These are phyloP conservation scores for Sebastes oblongus DNA, from an alignment of 2,797 vertebrate genomes.

Conservation along the genomic window DNA sequence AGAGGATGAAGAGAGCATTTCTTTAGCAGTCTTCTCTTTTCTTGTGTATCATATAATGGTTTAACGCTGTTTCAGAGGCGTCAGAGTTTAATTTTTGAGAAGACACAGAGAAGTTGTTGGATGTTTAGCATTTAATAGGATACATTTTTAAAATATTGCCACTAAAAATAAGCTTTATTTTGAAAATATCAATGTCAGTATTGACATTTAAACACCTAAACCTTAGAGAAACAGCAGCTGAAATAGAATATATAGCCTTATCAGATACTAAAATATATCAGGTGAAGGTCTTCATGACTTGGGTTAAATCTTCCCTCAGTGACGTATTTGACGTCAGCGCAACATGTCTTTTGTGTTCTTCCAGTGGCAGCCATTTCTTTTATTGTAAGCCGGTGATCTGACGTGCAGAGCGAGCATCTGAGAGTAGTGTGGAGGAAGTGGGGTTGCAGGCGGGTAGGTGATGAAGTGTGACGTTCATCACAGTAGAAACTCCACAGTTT, in stretches of 20 bases:
- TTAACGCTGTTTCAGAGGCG: neutral
- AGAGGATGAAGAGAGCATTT: neutral
- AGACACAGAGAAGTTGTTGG: neutral
- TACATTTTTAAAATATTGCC: neutral
- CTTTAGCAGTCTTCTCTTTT: neutral
- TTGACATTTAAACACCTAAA: neutral
- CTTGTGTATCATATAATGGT: neutral
- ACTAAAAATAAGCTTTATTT: neutral
- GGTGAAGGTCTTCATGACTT: neutral
- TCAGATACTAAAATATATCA: neutral
- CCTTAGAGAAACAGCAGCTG: neutral
- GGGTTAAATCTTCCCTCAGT: neutral
- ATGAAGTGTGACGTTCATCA: slow-evolving; percentile 60
- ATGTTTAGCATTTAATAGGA: neutral
- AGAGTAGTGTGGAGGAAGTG: slow-evolving; percentile 35
- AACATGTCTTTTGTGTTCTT: neutral
- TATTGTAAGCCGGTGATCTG: neutral
- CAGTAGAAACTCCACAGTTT: slow-evolving; percentile 70
- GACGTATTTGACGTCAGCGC: neutral
- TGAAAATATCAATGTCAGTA: neutral
- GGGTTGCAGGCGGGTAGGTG: slow-evolving; percentile 35
- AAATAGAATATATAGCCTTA: neutral
- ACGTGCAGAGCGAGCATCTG: neutral
- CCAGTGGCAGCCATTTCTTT: neutral
- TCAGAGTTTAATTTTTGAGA: neutral